Conservation (phyloP, 2,113 vertebrate species). For the Puffinus mauretanicus region DNA sequence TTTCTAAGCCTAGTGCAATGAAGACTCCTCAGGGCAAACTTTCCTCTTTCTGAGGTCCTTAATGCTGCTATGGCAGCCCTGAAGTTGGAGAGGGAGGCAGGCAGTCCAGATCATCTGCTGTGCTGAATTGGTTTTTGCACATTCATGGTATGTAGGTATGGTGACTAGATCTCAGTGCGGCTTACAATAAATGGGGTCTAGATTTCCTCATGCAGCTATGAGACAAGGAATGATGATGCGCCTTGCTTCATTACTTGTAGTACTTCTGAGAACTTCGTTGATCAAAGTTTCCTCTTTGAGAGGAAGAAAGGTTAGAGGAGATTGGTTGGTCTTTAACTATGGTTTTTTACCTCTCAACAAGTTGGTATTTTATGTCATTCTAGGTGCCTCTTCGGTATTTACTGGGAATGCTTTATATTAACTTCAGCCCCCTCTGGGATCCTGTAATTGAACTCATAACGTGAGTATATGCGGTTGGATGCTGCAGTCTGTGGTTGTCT, state of each 20-base stretch:
- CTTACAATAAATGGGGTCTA: not conserved
- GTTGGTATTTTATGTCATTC: not conserved
- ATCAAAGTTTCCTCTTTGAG: not conserved
- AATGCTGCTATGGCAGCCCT: not conserved
- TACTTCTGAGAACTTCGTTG: not conserved
- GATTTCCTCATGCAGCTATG: not conserved
- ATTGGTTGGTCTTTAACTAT: not conserved
- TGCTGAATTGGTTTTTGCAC: not conserved
- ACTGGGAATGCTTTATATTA: conserved; percentile 91
- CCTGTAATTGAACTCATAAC: conserved; percentile 89
- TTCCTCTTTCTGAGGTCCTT: not conserved
- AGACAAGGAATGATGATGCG: not conserved
- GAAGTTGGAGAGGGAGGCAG: not conserved
- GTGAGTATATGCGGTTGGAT: conserved; percentile 74
- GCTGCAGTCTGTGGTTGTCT: not conserved
- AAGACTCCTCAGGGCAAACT: not conserved
- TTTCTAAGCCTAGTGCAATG: not conserved
- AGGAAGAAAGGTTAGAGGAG: not conserved
- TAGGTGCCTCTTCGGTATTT: conserved; percentile 94
- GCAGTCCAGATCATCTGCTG: not conserved
- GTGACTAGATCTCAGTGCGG: not conserved
- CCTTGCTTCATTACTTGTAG: not conserved
- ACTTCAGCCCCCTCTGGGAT: conserved; percentile 94
- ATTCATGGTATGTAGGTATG: not conserved
- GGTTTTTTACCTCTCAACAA: not conserved